Conservation (phyloP, 2,113 vertebrate genomes). For the Nettapus auritus region DNA sequence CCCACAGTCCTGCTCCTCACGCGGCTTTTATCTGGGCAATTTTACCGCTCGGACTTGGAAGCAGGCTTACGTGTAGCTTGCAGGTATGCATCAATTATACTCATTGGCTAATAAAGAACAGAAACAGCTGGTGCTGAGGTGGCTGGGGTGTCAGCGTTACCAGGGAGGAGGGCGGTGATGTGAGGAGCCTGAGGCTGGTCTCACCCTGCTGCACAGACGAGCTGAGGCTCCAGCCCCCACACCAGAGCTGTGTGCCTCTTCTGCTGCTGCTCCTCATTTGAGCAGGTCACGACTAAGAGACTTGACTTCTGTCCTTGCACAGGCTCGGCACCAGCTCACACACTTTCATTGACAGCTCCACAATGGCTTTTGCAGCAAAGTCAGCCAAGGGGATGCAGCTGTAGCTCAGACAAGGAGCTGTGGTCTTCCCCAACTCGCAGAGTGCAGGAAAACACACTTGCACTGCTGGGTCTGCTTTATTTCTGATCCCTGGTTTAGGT, state of each 20-base stretch:
- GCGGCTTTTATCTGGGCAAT: rapidly evolving
- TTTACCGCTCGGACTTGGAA: not conserved
- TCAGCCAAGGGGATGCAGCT: too few relatives aligned
- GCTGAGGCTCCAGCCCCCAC: rapidly evolving
- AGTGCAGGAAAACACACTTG: not conserved
- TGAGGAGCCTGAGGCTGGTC: not conserved
- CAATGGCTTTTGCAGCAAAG: too few relatives aligned
- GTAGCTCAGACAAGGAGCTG: rapidly evolving
- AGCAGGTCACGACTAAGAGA: not conserved
- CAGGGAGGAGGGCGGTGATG: rapidly evolving
- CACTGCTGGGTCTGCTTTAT: not conserved
- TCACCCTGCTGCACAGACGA: not conserved
- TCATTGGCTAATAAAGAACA: not conserved
- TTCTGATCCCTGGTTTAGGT: too few relatives aligned
- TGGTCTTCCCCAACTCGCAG: rapidly evolving
- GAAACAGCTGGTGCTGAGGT: not conserved
- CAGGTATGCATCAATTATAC: not conserved
- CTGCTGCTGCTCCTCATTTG: not conserved
- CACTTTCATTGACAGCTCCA: not conserved
- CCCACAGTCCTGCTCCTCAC: rapidly evolving
- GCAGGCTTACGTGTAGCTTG: not conserved
- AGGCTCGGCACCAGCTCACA: too few relatives aligned
- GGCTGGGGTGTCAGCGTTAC: rapidly evolving
- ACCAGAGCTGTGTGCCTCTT: rapidly evolving
- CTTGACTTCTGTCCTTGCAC: not conserved